A percentile compares a stretch with the other conserved stretches of the same genome.
These are phyloP conservation scores for Subacronicta megacephala DNA, from an alignment of 2,888 invertebrate species.

Conservation along the genomic window DNA sequence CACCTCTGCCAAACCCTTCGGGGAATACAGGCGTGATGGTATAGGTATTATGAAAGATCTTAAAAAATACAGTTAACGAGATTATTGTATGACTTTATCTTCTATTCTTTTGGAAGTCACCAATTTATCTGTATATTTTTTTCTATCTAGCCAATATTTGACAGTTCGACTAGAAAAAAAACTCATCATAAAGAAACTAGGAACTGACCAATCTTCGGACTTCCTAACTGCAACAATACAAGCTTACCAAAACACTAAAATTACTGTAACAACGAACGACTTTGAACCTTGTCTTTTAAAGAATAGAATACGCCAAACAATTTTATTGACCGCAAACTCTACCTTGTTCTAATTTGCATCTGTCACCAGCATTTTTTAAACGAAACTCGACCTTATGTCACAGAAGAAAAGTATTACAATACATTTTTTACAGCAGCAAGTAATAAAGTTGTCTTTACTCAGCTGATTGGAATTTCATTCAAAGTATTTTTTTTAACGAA, in stretches of 20 bases:
- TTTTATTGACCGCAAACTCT: conserved; percentile 5
- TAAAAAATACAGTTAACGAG: too few relatives aligned
- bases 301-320: conserved; percentile 12
- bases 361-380: conserved; percentile 4
- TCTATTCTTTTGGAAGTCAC: too few relatives aligned
- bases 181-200: conserved; percentile 44
- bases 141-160: too few relatives aligned
- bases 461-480: conserved; percentile 61
- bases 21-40: too few relatives aligned
- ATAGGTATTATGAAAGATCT: too few relatives aligned
- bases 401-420: neutral
- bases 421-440: neutral
- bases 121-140: too few relatives aligned
- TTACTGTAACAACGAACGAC: conserved; percentile 20
- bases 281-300: conserved; percentile 23
- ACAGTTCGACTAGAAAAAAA: conserved; percentile 6
- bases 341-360: conserved; percentile 16
- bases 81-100: too few relatives aligned
- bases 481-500: conserved; percentile 47
- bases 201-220: conserved; percentile 43
- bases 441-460: conserved; percentile 32
- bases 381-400: neutral
- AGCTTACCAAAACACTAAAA: conserved; percentile 17
- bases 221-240: conserved; percentile 43
- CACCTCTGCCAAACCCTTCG: too few relatives aligned